phyloP scores from a whole-genome alignment of 1,140 invertebrate genomes.

The Apolygus lucorum region DNA sequence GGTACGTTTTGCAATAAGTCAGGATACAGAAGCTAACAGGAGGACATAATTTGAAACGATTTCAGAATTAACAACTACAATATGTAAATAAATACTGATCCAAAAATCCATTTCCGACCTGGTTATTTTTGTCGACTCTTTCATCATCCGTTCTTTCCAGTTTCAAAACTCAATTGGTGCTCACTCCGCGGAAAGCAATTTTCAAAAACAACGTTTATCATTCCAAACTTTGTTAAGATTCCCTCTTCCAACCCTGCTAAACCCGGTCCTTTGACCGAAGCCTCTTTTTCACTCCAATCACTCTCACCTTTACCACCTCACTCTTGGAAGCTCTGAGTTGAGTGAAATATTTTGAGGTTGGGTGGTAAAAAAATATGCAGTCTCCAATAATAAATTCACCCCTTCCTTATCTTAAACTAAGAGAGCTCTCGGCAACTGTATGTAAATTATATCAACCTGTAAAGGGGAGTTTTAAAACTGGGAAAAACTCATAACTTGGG shows the following conservation, averaged over 20 bases:
- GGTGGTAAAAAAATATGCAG: not conserved
- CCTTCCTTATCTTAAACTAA: not conserved
- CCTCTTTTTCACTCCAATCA: not conserved
- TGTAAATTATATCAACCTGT: not conserved
- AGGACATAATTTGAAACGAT: too few species aligned
- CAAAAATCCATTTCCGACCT: not conserved
- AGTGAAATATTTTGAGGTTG: not conserved
- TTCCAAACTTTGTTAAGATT: not conserved
- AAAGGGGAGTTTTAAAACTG: not conserved
- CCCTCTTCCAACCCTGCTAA: not conserved
- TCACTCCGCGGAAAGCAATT: not conserved
- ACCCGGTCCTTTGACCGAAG: not conserved
- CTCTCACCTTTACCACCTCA: not conserved
- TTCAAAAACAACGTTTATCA: not conserved
- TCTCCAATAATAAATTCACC: not conserved
- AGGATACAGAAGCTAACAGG: too few species aligned
- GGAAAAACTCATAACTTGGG: too few species aligned
- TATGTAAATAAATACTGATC: not conserved
- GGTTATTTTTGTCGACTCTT: not conserved
- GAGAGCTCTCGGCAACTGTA: not conserved
- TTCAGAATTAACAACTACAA: not conserved
- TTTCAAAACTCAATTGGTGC: not conserved
- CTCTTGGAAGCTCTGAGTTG: not conserved
- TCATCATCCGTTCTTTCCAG: not conserved
- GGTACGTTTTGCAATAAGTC: too few species aligned